A percentile compares a stretch with the other conserved stretches of the same genome.
Conservation (phyloP, 2,113 vertebrate species). For the Canis aureus region DNA sequence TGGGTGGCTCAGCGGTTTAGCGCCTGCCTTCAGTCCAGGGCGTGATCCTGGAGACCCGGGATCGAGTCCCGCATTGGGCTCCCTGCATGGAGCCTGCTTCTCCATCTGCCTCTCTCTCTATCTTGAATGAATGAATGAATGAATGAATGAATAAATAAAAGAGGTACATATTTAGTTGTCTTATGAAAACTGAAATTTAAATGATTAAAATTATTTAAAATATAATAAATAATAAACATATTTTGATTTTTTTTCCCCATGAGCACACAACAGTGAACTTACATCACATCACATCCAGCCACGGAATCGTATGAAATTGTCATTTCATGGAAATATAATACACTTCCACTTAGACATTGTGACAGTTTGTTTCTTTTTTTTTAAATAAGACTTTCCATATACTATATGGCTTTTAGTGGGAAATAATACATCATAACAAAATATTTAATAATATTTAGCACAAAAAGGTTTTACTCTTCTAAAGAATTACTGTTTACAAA, state of each 20-base stretch:
- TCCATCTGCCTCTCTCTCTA: no score
- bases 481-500: constrained; percentile 71
- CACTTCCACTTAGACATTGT: constrained; percentile 21
- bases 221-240: background rate
- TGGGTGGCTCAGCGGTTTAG: no score
- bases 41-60: no score
- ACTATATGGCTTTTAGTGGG: background rate
- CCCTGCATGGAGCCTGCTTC: no score
- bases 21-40: no score
- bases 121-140: no score
- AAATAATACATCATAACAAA: constrained; percentile 28
- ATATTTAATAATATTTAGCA: background rate
- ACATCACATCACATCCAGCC: background rate
- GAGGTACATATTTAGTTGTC: constrained; percentile 1
- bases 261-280: constrained; percentile 24
- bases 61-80: no score
- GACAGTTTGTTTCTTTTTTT: constrained; percentile 48
- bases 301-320: background rate
- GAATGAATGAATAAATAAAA: no score
- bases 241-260: background rate
- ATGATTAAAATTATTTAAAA: constrained; percentile 39
- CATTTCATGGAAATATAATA: constrained; percentile 16
- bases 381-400: constrained; percentile 15
- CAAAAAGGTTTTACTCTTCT: constrained; percentile 13
- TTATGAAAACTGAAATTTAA: background rate